Evolutionary conservation across 2,888 invertebrate species (phyloP).

Genomic region (Euzophera pinguis): DNA sequence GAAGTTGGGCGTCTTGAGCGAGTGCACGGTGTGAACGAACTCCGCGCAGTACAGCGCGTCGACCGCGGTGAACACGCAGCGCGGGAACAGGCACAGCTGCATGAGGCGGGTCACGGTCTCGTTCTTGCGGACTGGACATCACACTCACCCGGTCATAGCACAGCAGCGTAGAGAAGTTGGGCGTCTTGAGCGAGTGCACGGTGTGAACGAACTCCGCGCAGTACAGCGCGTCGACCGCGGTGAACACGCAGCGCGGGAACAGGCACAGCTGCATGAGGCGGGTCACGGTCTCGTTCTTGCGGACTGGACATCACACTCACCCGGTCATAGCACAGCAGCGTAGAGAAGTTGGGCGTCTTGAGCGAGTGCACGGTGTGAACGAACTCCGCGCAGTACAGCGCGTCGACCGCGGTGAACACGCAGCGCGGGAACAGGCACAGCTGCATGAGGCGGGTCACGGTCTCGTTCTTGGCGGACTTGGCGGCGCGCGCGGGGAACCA

Average conservation of each 20-base stretch:
- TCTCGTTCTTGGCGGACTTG: slow-evolving; percentile 96
- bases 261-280: slow-evolving; percentile 97
- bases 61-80: slow-evolving; percentile 96
- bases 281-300: slow-evolving; percentile 98
- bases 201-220: slow-evolving; percentile 98
- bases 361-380: slow-evolving; percentile 96
- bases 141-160: slow-evolving; percentile 95
- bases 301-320: slow-evolving; percentile 87
- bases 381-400: slow-evolving; percentile 98
- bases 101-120: slow-evolving; percentile 98
- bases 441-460: slow-evolving; percentile 97
- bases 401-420: slow-evolving; percentile 97
- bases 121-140: slow-evolving; percentile 93
- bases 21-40: slow-evolving; percentile 97
- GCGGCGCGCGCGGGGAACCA: slow-evolving; percentile 93
- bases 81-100: slow-evolving; percentile 97
- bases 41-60: slow-evolving; percentile 99
- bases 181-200: slow-evolving; percentile 95
- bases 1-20: slow-evolving; percentile 96
- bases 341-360: slow-evolving; percentile 98
- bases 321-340: slow-evolving; percentile 97
- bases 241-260: slow-evolving; percentile 98
- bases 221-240: slow-evolving; percentile 96
- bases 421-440: slow-evolving; percentile 98
- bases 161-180: slow-evolving; percentile 97